Percentiles rank a stretch among this genome's conserved stretches.
Evolutionary conservation across 2,888 invertebrate species (phyloP).

Genomic region (Diabrotica balteata): DNA sequence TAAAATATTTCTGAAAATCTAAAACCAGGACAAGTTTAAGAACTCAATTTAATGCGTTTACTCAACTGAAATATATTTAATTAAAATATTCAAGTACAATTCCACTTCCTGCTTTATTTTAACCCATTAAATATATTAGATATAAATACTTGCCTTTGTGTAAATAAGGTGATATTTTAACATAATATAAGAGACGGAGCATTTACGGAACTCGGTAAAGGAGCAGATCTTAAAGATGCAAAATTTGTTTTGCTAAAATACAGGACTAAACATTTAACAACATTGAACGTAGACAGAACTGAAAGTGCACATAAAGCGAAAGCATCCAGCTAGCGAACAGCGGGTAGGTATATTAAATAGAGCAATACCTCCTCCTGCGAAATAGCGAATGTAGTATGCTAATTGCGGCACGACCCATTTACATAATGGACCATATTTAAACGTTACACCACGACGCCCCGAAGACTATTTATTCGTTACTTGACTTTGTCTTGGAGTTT

Average conservation of each 20-base stretch:
- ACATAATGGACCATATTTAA: slow-evolving; percentile 46
- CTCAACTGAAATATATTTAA: too few species aligned
- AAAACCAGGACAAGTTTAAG: not conserved
- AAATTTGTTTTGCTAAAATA: too few species aligned
- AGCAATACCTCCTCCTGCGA: slow-evolving; percentile 22
- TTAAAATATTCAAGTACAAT: too few species aligned
- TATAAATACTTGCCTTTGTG: too few species aligned
- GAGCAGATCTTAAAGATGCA: too few species aligned
- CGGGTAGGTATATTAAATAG: slow-evolving; percentile 18
- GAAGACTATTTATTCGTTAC: slow-evolving; percentile 33
- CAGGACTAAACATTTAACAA: too few species aligned
- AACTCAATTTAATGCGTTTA: slow-evolving; percentile 4
- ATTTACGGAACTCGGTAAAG: too few species aligned
- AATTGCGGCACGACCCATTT: slow-evolving; percentile 42
- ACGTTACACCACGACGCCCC: slow-evolving; percentile 34
- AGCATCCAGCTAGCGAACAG: slow-evolving; percentile 6
- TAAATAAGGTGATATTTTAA: too few species aligned
- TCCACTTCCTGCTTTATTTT: too few species aligned
- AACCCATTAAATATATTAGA: too few species aligned
- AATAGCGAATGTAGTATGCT: slow-evolving; percentile 35
- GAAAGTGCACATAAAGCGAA: not conserved
- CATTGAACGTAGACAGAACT: not conserved
- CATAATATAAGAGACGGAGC: too few species aligned
- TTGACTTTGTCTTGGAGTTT: slow-evolving; percentile 32
- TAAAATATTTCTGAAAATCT: too few species aligned